A percentile compares a stretch with the other conserved stretches of the same genome.
Conservation (phyloP, 2,888 invertebrate genomes). For the Erpobdella octoculata region DNA sequence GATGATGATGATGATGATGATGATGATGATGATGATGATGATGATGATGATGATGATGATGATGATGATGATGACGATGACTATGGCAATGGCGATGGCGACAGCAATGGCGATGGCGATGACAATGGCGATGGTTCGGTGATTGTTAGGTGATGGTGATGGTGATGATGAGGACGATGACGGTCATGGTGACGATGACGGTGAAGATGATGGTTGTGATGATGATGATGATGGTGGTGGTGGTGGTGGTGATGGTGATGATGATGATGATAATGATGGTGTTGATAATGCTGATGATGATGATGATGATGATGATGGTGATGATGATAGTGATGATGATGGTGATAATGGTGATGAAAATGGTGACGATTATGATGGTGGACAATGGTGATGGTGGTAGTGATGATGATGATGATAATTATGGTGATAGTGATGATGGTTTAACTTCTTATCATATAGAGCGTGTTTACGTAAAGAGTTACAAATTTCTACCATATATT, state of each 20-base stretch:
- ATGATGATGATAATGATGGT: conserved; percentile 7
- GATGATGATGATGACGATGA: not conserved
- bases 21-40: conserved; percentile 25
- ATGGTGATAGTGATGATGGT: too few relatives aligned
- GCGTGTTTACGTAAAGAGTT: too few relatives aligned
- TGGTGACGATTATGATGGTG: not conserved
- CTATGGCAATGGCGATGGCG: not conserved
- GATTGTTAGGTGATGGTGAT: not conserved
- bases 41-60: conserved; percentile 21
- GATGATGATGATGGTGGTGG: too few relatives aligned
- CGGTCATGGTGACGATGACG: not conserved
- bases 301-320: not conserved
- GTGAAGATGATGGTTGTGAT: not conserved
- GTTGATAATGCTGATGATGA: not conserved
- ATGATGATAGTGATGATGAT: not conserved
- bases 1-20: conserved; percentile 25
- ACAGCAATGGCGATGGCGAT: not conserved
- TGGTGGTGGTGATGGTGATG: too few relatives aligned
- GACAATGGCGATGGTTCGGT: not conserved
- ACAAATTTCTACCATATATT: too few relatives aligned
- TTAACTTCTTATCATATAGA: too few relatives aligned
- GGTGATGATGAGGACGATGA: not conserved
- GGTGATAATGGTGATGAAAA: not conserved
- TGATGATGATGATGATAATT: too few relatives aligned
- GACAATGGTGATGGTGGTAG: too few relatives aligned